Evolutionary conservation across 2,888 invertebrate species (phyloP), one percentile per base, ranked within the genome.

Genomic region (Kryphioiulus occultus): DNA sequence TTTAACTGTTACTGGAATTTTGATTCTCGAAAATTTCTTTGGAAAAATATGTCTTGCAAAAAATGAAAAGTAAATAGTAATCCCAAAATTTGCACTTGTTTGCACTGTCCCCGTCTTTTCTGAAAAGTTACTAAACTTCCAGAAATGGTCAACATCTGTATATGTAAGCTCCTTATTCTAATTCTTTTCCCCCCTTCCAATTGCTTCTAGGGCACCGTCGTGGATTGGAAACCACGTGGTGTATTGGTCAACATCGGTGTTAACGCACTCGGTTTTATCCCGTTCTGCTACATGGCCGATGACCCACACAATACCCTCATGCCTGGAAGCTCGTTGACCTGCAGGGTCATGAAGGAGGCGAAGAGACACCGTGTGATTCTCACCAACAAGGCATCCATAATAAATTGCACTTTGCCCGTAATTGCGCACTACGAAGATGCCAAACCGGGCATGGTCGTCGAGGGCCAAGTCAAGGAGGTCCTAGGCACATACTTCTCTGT

Each of bases 301-400:
- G 19, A 53, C 0, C 15, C 15, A 19, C 53, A 53, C 12, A 53
- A 53, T 4, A 19, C 53, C 19, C 19, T 53, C 53, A 53, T 17
- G 19, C 15, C 53, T 19, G 53, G 53, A 53, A 53, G 4, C 12
- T 15, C 53, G 0, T 53, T 39, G 39, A 17, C 42, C 42, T 42
- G 39, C 22, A 44, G 47, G 86, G 53, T 86, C 5, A 0, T 86
- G 22, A 86, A 53, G 12, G 30, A 12, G 42, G 47, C 22, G 22
- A n/a, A 22, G n/a, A 86, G 53, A 19, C 22, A 86, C 12, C 26
- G 47, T 1, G 53, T 86, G 10, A 22, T 86, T 86, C 47, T 86
- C 26, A 86, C 47, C 22, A 42, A 47, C 32, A 42, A 47, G 30
- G n/a, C 9, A 26, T 53, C 86, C 15, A n/a, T 86, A 53, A 10